Evolutionary conservation across 2,113 vertebrate genomes (phyloP).

Genomic region (Vidua macroura): DNA sequence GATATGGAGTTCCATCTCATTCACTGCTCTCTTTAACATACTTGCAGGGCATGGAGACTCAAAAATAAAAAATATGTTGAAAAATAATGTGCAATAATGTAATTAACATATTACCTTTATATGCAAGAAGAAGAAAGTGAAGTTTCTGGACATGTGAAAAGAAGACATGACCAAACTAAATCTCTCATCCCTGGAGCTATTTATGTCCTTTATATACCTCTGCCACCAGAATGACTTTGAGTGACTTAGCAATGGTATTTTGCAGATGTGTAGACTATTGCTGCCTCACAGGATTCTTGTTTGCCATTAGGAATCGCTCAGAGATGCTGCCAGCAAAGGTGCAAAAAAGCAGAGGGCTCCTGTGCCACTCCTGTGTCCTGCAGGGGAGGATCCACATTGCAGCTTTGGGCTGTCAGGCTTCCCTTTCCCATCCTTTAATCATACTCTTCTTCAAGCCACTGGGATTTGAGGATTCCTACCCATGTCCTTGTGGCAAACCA

Average conservation of each 20-base stretch:
- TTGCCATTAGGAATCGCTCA: neutral
- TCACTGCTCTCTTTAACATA: neutral
- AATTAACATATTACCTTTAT: neutral
- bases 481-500: neutral
- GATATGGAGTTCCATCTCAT: neutral
- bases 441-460: neutral
- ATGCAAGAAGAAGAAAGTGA: neutral
- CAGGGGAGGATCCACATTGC: neutral
- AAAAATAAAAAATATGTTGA: too few species aligned
- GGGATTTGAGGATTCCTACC: neutral
- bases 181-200: neutral
- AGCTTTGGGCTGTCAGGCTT: neutral
- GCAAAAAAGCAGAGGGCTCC: neutral
- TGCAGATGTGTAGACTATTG: neutral
- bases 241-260: neutral
- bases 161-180: neutral
- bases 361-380: neutral
- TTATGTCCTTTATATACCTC: rapidly evolving
- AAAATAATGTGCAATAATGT: neutral
- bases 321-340: neutral
- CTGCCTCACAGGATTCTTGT: neutral
- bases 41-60: neutral
- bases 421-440: neutral
- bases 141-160: neutral
- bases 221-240: neutral